Evolutionary conservation across 2,888 invertebrate species (phyloP).

Genomic region (Lissonota sp.): DNA sequence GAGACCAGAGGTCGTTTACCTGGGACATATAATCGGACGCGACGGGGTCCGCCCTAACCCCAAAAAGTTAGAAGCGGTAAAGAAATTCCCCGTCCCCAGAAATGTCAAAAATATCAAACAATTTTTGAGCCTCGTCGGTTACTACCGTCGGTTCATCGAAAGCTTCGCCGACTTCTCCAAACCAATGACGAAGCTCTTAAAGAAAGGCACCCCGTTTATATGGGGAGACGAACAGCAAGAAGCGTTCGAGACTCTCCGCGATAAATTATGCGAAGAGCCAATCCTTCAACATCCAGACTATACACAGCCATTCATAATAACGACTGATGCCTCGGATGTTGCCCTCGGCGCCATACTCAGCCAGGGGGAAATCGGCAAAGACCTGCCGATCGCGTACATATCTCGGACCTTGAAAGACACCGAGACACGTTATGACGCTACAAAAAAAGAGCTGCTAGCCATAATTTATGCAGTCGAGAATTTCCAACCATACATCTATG

Average conservation of each 20-base stretch:
- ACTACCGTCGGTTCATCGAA: too few species aligned
- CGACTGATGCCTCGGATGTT: background rate
- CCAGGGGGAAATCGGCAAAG: background rate
- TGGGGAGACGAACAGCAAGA: background rate
- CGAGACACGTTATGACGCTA: background rate
- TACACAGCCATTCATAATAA: background rate
- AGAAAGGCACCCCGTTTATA: too few species aligned
- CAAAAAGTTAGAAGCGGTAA: too few species aligned
- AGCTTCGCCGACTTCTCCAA: too few species aligned
- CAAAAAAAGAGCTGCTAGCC: background rate
- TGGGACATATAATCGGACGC: too few species aligned
- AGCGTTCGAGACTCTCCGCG: background rate
- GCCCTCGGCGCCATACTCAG: background rate
- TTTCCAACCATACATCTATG: background rate
- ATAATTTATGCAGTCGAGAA: background rate
- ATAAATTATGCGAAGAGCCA: background rate
- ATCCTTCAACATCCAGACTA: conserved; percentile 8
- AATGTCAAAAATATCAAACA: too few species aligned
- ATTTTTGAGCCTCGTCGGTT: too few species aligned
- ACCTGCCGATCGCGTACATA: background rate
- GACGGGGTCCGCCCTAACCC: too few species aligned
- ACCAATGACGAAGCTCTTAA: too few species aligned
- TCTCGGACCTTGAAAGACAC: background rate
- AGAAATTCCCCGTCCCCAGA: too few species aligned
- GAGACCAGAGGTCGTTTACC: too few species aligned